These are phyloP conservation scores for Drosophila navojoa DNA, from an alignment of 1,140 invertebrate genomes.

Conservation along the genomic window DNA sequence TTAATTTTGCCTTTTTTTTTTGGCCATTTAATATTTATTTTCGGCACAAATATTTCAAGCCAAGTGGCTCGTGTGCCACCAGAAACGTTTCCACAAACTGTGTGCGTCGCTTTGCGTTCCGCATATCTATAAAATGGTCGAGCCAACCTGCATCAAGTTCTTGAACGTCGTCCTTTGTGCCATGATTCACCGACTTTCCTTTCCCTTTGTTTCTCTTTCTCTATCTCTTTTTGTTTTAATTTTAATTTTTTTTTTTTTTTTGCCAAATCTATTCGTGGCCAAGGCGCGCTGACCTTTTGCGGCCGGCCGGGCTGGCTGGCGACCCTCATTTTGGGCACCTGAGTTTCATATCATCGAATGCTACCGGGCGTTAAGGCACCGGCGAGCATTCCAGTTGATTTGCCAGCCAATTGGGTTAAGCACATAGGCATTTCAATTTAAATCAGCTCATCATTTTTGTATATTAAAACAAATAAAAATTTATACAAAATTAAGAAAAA, in stretches of 20 bases:
- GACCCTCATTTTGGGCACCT: background rate
- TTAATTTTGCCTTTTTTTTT: conserved; percentile 16
- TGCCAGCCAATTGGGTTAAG: conserved; percentile 21
- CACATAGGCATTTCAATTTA: conserved; percentile 19
- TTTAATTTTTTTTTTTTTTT: background rate
- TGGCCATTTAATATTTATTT: conserved; percentile 49
- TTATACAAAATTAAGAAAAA: background rate
- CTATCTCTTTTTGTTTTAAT: background rate
- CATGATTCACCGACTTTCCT: conserved; percentile 25
- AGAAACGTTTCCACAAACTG: conserved; percentile 31
- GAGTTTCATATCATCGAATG: conserved; percentile 11
- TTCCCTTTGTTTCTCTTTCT: conserved; percentile 26
- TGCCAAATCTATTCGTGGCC: conserved; percentile 29
- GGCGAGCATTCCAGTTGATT: conserved; percentile 26
- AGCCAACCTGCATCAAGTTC: conserved; percentile 21
- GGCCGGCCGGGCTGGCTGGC: background rate
- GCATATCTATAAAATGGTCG: conserved; percentile 34
- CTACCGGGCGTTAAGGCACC: background rate
- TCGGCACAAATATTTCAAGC: conserved; percentile 47
- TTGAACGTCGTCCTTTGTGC: conserved; percentile 35
- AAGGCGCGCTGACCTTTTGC: conserved; percentile 38
- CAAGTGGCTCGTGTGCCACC: conserved; percentile 42
- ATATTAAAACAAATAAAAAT: conserved; percentile 1
- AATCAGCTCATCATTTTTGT: conserved; percentile 11
- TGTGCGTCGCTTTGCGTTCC: conserved; percentile 29